Conservation (phyloP, 2,888 invertebrate species). For the Parnassius smintheus region DNA sequence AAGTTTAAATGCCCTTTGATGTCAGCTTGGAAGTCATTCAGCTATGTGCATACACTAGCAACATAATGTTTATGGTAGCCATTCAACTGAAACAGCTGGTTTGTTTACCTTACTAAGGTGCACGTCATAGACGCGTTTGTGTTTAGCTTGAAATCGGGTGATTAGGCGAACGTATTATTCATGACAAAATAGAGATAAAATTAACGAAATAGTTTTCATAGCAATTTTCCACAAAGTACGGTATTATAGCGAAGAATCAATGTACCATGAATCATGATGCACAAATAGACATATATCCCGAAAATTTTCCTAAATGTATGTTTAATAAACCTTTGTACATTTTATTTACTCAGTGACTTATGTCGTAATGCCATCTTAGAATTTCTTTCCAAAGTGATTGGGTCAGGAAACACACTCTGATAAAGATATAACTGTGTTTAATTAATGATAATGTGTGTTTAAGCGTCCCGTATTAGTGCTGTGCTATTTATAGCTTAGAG, state of each 20-base stretch:
- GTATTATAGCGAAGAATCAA: neutral
- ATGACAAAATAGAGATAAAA: neutral
- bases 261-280: too few species aligned
- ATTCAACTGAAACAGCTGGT: neutral
- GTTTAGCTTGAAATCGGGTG: neutral
- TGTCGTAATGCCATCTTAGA: too few species aligned
- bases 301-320: too few species aligned
- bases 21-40: slow-evolving; percentile 5
- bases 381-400: too few species aligned
- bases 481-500: too few species aligned
- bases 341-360: too few species aligned
- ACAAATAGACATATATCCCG: too few species aligned
- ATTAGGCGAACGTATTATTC: neutral
- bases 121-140: neutral
- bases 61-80: slow-evolving; percentile 12
- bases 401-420: too few species aligned
- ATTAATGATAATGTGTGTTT: too few species aligned
- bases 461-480: too few species aligned
- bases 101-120: neutral
- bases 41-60: slow-evolving; percentile 3
- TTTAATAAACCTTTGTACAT: too few species aligned
- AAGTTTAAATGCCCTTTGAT: slow-evolving; percentile 3
- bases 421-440: too few species aligned
- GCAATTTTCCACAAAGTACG: slow-evolving; percentile 5
- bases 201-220: neutral